Evolutionary conservation across 2,797 vertebrate genomes (phyloP), one percentile per base, ranked within the genome.

Genomic region (Gallirallus australis): DNA sequence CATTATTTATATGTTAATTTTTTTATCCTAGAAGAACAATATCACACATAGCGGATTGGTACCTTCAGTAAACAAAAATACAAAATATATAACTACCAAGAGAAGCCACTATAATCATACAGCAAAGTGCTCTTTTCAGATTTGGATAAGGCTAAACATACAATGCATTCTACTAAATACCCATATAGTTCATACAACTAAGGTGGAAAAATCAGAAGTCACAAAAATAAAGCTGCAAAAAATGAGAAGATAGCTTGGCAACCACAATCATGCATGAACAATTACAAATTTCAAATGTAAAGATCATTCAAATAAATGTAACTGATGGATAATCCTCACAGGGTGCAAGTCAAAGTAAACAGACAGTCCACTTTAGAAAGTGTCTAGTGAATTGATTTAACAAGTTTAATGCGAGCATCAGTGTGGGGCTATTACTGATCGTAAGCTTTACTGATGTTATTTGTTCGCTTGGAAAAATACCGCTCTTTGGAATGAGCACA

Each of bases 391-490:
- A 99, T 98, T 99, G 98, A 99, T 99, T 98, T 99, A 99, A 99
- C 98, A 98, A 99, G 98, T 99, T 98, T 99, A 99, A 99, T 99
- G 98, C 61, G 97, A 98, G 98, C 98, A 99, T 99, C 98, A 99
- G 98, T 98, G 98, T 98, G 98, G 98, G 98, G 98, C 98, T 99
- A 99, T 99, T 99, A 99, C 98, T 98, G 98, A 98, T 98, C 97
- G 98, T 99, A 99, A 99, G 98, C 98, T 98, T 98, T 98, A 98
- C 98, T 99, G 98, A 98, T 98, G 99, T 98, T 99, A 99, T 99
- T 99, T 99, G 98, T 99, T 99, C 98, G 96, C 98, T 98, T 98
- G 98, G 98, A 98, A 99, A 99, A 99, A 99, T 98, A 99, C 98
- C 97, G 98, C 98, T 99, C 98, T 99, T 98, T 98, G 98, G 98